These are phyloP conservation scores for Antechinus flavipes DNA, from an alignment of 2,113 vertebrate genomes.

Conservation along the genomic window DNA sequence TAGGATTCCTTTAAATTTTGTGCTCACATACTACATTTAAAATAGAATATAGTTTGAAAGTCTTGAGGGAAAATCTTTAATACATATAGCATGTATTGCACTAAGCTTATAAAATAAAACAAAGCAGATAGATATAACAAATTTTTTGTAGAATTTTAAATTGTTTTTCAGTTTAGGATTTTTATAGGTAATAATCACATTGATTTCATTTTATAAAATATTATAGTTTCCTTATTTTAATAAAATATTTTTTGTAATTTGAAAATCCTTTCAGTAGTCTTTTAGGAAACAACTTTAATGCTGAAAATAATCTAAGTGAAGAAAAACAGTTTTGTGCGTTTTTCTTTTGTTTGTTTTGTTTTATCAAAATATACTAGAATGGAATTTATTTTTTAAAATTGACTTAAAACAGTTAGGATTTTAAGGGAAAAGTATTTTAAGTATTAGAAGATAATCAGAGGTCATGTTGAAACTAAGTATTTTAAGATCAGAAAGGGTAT, in stretches of 20 bases:
- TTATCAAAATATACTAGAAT: slow-evolving; percentile 29
- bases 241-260: slow-evolving; percentile 14
- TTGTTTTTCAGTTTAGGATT: slow-evolving; percentile 38
- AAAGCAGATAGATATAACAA: neutral
- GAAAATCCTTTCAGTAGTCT: slow-evolving; percentile 43
- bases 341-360: neutral
- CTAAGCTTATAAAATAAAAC: neutral
- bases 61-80: neutral
- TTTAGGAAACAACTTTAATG: slow-evolving; percentile 40
- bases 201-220: slow-evolving; percentile 44
- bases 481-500: slow-evolving; percentile 28
- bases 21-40: neutral
- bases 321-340: neutral
- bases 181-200: slow-evolving; percentile 44
- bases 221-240: slow-evolving; percentile 5
- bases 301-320: slow-evolving; percentile 43
- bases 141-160: slow-evolving; percentile 18
- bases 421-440: slow-evolving; percentile 53
- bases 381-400: neutral
- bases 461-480: slow-evolving; percentile 40
- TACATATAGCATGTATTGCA: neutral
- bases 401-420: slow-evolving; percentile 26
- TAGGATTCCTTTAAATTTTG: neutral
- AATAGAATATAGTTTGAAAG: neutral
- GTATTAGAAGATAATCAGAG: neutral